These are phyloP conservation scores for Orthonyx spaldingii DNA, from an alignment of 2,113 vertebrate species.

Conservation along the genomic window DNA sequence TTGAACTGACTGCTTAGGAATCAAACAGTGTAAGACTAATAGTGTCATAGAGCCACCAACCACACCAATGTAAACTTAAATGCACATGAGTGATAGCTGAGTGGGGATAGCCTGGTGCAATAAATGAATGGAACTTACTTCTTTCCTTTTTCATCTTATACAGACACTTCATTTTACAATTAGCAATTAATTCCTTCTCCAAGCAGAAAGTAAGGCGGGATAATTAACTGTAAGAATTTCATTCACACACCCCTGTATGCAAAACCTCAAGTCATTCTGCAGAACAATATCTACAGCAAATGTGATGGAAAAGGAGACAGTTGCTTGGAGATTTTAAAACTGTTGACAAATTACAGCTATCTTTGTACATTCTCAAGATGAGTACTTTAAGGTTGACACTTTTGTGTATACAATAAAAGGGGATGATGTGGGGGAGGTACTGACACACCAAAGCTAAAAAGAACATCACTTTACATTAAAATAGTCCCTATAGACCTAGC, in stretches of 20 bases:
- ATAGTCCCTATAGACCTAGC: not conserved
- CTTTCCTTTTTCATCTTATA: not conserved
- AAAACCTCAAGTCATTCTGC: not conserved
- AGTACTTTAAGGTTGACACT: not conserved
- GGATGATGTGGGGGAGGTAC: not conserved
- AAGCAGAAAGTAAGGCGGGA: not conserved
- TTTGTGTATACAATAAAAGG: not conserved
- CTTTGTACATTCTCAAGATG: not conserved
- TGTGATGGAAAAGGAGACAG: not conserved
- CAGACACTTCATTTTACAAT: not conserved
- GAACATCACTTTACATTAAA: not conserved
- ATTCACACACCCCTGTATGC: not conserved
- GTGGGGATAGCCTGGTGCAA: not conserved
- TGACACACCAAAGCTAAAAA: not conserved
- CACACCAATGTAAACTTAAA: not conserved
- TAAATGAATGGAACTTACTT: not conserved
- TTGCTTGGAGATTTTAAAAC: constrained; percentile 2
- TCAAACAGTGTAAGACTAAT: not conserved
- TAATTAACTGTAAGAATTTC: not conserved
- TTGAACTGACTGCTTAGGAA: constrained; percentile 7
- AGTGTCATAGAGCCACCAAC: not conserved
- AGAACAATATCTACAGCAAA: not conserved
- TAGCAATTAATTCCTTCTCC: not conserved
- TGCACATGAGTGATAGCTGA: not conserved
- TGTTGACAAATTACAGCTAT: not conserved